Evolutionary conservation across 2,888 invertebrate genomes (phyloP).

Genomic region (Morpho helenor): DNA sequence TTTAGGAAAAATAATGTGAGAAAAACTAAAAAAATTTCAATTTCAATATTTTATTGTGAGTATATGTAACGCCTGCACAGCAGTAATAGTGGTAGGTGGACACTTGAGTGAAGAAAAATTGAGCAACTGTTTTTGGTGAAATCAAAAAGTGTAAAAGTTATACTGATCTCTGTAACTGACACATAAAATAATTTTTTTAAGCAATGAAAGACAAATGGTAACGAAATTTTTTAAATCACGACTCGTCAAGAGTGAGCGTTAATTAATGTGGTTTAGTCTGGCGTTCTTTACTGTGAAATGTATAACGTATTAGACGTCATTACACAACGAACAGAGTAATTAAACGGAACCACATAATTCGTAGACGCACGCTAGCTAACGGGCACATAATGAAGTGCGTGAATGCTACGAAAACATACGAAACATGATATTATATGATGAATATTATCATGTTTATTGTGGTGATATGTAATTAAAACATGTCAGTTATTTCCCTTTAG

Average conservation of each 20-base stretch:
- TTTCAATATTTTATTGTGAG: no score
- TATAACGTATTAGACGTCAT: conserved; percentile 21
- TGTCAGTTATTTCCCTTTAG: no score
- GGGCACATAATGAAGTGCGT: conserved; percentile 29
- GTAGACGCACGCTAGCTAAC: conserved; percentile 31
- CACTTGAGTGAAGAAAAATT: no score
- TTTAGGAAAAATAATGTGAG: no score
- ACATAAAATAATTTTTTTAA: not conserved
- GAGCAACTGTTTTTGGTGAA: no score
- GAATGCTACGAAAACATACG: conserved; percentile 15
- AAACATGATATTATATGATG: not conserved
- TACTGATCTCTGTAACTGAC: no score
- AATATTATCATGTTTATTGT: no score
- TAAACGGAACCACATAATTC: conserved; percentile 34
- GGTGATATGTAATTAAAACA: no score
- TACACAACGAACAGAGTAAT: conserved; percentile 36
- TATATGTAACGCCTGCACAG: no score
- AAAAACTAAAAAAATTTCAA: no score
- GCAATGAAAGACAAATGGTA: conserved; percentile 24
- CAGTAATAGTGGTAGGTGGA: no score
- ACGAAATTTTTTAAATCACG: conserved; percentile 32
- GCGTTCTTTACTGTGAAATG: conserved; percentile 27
- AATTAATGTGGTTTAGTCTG: conserved; percentile 53
- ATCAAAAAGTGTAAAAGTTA: no score
- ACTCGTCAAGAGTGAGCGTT: conserved; percentile 35